Evolutionary conservation across 2,113 vertebrate species (phyloP), one percentile per base, ranked within the genome.

Genomic region (Microcebus murinus): DNA sequence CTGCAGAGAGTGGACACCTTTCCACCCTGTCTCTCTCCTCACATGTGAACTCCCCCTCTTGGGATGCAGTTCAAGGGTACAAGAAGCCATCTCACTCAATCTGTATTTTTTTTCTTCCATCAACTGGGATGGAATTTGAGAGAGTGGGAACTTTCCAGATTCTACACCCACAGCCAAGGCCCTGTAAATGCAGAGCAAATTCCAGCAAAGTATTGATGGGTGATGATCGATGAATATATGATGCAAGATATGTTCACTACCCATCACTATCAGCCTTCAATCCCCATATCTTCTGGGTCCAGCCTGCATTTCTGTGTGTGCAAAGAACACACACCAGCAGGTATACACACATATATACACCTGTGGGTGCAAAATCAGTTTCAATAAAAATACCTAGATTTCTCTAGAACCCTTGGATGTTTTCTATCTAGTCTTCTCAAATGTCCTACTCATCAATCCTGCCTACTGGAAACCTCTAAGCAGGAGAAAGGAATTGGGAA

Each of bases 401-500:
- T 80, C 39, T 67, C 89, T 74, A 2, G 8, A 71, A 50, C 8
- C 10, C 29, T 89, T 97, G 87, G 70, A 73, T 73, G 82, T 84
- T 67, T 91, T 96, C 92, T 96, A 82, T 95, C 87, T 81, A 96
- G 94, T 97, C 96, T 97, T 97, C 87, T 93, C 45, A 83, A 87
- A 87, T 82, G 81, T 89, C 92, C 90, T 50, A 31, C 6, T 87
- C 87, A 97, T 91, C 97, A 96, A 83, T 76, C 93, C 71, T 8
- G 13, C 4, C 91, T 87, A 87, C 25, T 95, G 77, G 94, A 74
- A 88, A 50, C 45, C 59, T 90, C 82, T 42, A 85, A 95, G 81
- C 71, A 97, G 91, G 85, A 97, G 89, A 94, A 97, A 88, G 61
- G 70, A 68, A 87, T 65, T 91, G 92, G 93, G 93, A 96, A 96